Evolutionary conservation across 2,888 invertebrate genomes (phyloP).

Genomic region (Salpingus planirostris): DNA sequence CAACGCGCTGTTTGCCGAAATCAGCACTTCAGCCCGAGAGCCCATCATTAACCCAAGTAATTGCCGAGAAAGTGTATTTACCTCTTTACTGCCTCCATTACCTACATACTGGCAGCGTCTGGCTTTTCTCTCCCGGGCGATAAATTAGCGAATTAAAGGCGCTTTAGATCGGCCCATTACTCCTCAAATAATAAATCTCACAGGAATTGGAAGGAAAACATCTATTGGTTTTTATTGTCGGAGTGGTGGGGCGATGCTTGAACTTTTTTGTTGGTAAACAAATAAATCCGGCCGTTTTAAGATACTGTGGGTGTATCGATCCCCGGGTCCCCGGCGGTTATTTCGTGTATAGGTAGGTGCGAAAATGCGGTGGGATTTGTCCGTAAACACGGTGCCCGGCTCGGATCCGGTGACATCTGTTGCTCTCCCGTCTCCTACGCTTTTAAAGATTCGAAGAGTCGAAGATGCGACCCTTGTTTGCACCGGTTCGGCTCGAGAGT

Average conservation of each 20-base stretch:
- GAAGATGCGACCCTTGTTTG: constrained; percentile 14
- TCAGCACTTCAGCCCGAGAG: no score
- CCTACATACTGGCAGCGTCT: no score
- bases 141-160: no score
- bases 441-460: constrained; percentile 7
- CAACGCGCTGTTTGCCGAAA: no score
- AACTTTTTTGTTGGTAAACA: constrained; percentile 11
- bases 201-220: constrained; percentile 6
- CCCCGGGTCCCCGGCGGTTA: neutral
- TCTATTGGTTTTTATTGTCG: constrained; percentile 8
- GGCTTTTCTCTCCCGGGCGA: no score
- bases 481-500: constrained; percentile 6
- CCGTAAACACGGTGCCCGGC: constrained; percentile 1
- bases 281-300: no score
- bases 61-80: no score
- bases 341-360: neutral
- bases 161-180: constrained; percentile 6
- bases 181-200: constrained; percentile 10
- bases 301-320: no score
- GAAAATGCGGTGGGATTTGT: neutral
- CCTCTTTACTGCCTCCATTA: no score
- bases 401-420: constrained; percentile 5
- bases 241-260: constrained; percentile 4
- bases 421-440: constrained; percentile 3
- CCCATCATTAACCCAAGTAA: no score